Conservation (phyloP, 1,140 invertebrate species). For the Drosophila lacteicornis region DNA sequence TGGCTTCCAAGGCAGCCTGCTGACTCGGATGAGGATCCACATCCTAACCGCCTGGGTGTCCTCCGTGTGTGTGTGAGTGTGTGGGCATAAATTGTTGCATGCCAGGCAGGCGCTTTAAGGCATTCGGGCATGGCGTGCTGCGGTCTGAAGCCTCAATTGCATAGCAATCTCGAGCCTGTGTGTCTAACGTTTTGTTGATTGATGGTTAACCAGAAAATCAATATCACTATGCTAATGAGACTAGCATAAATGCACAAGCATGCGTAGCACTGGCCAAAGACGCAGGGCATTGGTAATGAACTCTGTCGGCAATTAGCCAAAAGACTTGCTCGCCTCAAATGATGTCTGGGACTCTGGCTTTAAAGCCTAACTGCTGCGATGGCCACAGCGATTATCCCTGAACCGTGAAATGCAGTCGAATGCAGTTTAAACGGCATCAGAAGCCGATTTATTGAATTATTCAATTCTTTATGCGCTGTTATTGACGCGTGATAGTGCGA, state of each 20-base stretch:
- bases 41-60: constrained; percentile 5
- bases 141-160: constrained; percentile 81
- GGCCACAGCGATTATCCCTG: background rate
- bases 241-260: constrained; percentile 49
- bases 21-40: constrained; percentile 14
- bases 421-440: constrained; percentile 5
- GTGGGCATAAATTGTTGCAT: constrained; percentile 76
- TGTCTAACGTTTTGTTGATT: constrained; percentile 79
- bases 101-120: constrained; percentile 76
- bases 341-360: background rate
- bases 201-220: constrained; percentile 82
- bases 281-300: constrained; percentile 62
- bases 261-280: constrained; percentile 15
- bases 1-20: constrained; percentile 11
- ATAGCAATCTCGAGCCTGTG: constrained; percentile 61
- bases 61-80: constrained; percentile 16
- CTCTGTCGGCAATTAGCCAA: constrained; percentile 53
- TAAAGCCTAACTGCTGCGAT: background rate
- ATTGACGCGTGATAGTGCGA: constrained; percentile 56
- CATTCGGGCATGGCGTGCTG: constrained; percentile 79
- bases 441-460: constrained; percentile 55
- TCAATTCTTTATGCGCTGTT: constrained; percentile 58
- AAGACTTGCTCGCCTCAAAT: constrained; percentile 4
- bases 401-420: constrained; percentile 38
- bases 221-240: constrained; percentile 82